Evolutionary conservation across 1,140 invertebrate genomes (phyloP), one percentile per base, ranked within the genome.

Genomic region (Trichonephila clavipes): DNA sequence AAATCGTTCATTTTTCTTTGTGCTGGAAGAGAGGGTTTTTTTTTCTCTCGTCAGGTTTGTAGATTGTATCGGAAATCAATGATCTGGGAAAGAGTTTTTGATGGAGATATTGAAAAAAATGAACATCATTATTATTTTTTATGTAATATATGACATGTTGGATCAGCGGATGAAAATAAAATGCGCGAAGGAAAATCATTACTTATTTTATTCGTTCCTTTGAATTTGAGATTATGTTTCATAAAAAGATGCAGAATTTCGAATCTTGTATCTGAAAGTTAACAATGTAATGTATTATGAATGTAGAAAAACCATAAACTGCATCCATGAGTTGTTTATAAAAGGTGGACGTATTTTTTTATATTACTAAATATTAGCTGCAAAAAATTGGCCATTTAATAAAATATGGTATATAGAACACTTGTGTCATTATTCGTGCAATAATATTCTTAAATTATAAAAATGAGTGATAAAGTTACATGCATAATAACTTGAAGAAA

Each of bases 21-120:
- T 83, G 61, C 64, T 16, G 7, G 16, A 34, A 51, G 51, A 51
- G 34, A 64, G 59, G 24, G 1, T 4, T 8, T 88, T 64, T 88
- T 34, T 87, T 62, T 62, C 24, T 62, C 66, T 24, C 66, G 14
- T 1, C 18, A 21, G 62, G 72, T 77, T 89, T 64, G 28, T n/a
- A 58, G 72, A 69, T 89, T 24, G 51, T 81, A 90, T 58, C 40
- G 88, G 88, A 81, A 90, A 90, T 90, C 88, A 90, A 90, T 90
- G 51, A 61, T 87, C n/a, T 61, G 21, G 58, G 61, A 61, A 62
- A 77, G 34, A 28, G 34, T 34, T 77, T 77, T 28, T 77, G 72
- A 77, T 77, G 34, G 72, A 77, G 72, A 77, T 77, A 77, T 77
- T 40, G 72, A 77, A 77, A 77, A 77, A 77, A 77, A 77, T 19